Evolutionary conservation across 1,140 invertebrate genomes (phyloP).

Genomic region (Temnothorax longispinosus): DNA sequence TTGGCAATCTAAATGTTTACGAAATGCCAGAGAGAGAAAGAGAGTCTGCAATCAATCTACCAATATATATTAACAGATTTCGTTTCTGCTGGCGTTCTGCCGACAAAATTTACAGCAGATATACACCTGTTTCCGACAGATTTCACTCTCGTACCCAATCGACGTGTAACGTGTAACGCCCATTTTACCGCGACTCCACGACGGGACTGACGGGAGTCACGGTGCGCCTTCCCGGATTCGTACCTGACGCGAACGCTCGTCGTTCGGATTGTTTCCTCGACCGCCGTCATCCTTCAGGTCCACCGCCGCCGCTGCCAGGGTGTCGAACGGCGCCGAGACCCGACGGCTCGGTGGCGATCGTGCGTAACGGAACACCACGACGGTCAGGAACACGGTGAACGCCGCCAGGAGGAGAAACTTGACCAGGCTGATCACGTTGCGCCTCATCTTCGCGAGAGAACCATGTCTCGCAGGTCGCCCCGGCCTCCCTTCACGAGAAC

Average conservation of each 20-base stretch:
- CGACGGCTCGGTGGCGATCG: constrained; percentile 73
- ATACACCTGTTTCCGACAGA: background rate
- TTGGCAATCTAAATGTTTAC: background rate
- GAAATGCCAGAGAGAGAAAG: background rate
- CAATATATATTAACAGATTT: background rate
- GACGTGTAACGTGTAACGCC: background rate
- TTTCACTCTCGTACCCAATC: background rate
- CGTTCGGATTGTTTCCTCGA: background rate
- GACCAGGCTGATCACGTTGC: constrained; percentile 84
- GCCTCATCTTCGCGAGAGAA: constrained; percentile 80
- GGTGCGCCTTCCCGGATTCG: background rate
- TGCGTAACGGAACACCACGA: constrained; percentile 82
- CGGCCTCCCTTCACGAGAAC: constrained; percentile 12
- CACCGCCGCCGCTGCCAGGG: background rate
- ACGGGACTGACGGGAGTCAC: background rate
- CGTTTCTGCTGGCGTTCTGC: background rate
- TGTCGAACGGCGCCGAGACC: constrained; percentile 57
- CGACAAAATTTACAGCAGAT: background rate
- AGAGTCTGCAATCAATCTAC: background rate
- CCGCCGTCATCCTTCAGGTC: constrained; percentile 10
- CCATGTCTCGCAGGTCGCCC: constrained; percentile 53
- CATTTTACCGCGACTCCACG: background rate
- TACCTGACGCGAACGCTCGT: constrained; percentile 66
- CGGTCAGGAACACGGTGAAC: constrained; percentile 84
- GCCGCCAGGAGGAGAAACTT: constrained; percentile 83